These are phyloP conservation scores for Cacajao melanocephalus DNA, from an alignment of 2,797 vertebrate genomes.

Conservation along the genomic window DNA sequence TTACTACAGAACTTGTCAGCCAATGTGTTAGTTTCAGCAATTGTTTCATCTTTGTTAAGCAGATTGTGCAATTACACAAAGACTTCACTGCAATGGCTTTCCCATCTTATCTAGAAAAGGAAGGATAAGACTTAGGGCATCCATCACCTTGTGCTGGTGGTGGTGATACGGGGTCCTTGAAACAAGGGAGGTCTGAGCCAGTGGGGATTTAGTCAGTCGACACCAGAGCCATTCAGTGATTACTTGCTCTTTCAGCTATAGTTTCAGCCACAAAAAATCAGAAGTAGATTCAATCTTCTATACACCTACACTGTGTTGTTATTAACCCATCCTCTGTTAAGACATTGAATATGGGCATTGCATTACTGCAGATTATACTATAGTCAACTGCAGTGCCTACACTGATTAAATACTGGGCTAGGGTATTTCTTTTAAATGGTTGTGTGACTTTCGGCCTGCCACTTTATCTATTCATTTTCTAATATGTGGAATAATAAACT, in stretches of 20 bases:
- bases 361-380: fast-evolving
- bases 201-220: fast-evolving
- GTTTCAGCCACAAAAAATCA: neutral
- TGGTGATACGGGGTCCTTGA: fast-evolving
- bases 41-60: neutral
- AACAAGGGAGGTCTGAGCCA: neutral
- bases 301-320: neutral
- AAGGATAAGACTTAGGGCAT: fast-evolving
- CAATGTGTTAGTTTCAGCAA: neutral
- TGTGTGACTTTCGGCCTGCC: no score
- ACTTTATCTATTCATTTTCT: neutral
- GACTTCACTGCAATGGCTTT: neutral
- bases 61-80: neutral
- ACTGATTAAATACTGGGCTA: neutral
- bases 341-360: neutral
- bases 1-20: neutral
- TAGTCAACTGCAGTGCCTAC: fast-evolving
- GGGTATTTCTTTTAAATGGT: neutral
- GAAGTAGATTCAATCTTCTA: neutral
- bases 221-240: neutral
- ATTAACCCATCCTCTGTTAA: neutral
- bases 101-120: neutral
- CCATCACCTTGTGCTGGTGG: neutral
- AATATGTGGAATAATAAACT: neutral
- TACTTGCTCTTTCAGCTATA: neutral